Evolutionary conservation across 2,888 invertebrate species (phyloP).

Genomic region (Leptopilina syphax): DNA sequence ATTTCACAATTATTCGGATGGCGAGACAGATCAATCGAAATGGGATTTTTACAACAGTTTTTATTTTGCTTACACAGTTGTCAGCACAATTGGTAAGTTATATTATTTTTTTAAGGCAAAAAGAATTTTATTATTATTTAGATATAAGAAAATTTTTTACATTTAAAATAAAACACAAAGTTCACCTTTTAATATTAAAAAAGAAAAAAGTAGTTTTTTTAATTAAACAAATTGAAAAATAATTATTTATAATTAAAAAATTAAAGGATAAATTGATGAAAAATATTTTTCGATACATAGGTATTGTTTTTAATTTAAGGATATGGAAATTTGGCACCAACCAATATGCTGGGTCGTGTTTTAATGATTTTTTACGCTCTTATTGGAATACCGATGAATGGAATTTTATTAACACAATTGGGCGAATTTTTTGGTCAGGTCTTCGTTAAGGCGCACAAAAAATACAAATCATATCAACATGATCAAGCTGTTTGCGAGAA

Average conservation of each 20-base stretch:
- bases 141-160: no score
- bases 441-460: conserved; percentile 86
- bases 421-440: conserved; percentile 88
- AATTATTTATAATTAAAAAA: neutral
- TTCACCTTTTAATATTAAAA: no score
- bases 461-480: conserved; percentile 86
- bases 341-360: conserved; percentile 87
- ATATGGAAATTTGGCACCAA: conserved; percentile 93
- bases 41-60: conserved; percentile 96
- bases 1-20: conserved; percentile 82
- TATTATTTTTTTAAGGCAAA: neutral
- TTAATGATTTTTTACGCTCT: conserved; percentile 93
- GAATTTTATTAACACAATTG: conserved; percentile 80
- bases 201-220: neutral
- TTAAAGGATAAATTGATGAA: neutral
- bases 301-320: conserved; percentile 78
- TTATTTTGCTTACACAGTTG: conserved; percentile 93
- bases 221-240: neutral
- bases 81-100: conserved; percentile 90
- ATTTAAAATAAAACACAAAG: no score
- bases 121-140: no score
- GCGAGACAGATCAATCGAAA: conserved; percentile 81
- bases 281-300: neutral
- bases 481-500: conserved; percentile 77
- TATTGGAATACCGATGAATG: conserved; percentile 91